A percentile compares a stretch with the other conserved stretches of the same genome.
phyloP scores from a whole-genome alignment of 2,888 invertebrate genomes.

The Macropis europaea region DNA sequence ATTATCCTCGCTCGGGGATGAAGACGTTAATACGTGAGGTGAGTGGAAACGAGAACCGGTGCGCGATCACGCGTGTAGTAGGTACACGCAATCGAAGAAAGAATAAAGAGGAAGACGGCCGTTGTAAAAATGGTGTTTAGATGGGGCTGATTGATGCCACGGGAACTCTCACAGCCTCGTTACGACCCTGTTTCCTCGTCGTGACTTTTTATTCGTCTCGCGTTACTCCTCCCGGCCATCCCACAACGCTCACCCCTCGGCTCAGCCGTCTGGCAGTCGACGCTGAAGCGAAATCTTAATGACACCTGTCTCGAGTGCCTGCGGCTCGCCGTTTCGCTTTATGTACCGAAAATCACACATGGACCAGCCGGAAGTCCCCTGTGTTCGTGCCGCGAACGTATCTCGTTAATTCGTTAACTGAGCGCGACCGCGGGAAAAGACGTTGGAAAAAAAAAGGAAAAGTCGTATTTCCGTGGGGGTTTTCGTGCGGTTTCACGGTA shows the following conservation, averaged over 20 bases:
- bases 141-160: slow-evolving; percentile 56
- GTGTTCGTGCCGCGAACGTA: slow-evolving; percentile 15
- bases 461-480: slow-evolving; percentile 1
- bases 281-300: slow-evolving; percentile 63
- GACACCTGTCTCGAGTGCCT: slow-evolving; percentile 61
- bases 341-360: slow-evolving; percentile 45
- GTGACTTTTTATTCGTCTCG: slow-evolving; percentile 26
- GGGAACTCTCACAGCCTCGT: slow-evolving; percentile 52
- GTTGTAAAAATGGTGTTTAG: slow-evolving; percentile 58
- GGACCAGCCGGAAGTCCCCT: neutral
- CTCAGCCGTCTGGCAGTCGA: slow-evolving; percentile 50
- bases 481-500: too few species aligned
- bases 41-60: neutral
- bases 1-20: neutral
- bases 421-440: neutral
- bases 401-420: slow-evolving; percentile 47
- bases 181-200: slow-evolving; percentile 49
- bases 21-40: neutral
- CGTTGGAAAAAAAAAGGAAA: too few species aligned
- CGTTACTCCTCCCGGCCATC: slow-evolving; percentile 39
- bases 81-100: neutral
- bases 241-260: slow-evolving; percentile 42
- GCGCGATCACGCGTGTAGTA: neutral
- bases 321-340: slow-evolving; percentile 38
- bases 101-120: slow-evolving; percentile 44